phyloP scores from a whole-genome alignment of 2,888 invertebrate genomes.

The Thymelicus sylvestris region DNA sequence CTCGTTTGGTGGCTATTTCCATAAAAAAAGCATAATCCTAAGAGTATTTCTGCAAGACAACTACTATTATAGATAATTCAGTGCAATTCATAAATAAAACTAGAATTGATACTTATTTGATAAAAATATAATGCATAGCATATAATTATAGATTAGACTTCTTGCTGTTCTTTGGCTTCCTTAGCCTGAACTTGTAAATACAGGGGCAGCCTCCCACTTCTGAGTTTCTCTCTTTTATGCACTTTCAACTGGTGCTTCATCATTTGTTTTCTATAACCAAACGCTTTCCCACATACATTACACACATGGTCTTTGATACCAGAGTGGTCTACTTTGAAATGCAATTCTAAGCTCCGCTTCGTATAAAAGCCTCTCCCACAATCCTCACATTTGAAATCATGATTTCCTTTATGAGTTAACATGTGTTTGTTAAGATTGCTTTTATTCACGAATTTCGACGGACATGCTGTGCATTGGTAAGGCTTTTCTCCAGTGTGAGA shows the following conservation, averaged over 20 bases:
- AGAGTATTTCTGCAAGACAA: no score
- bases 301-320: constrained; percentile 74
- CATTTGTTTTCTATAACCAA: constrained; percentile 76
- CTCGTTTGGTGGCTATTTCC: no score
- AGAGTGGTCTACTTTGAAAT: constrained; percentile 72
- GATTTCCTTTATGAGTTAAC: constrained; percentile 61
- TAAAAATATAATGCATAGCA: no score
- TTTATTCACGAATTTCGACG: constrained; percentile 67
- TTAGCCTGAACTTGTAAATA: constrained; percentile 66
- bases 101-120: no score
- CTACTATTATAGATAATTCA: no score
- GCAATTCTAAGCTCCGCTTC: constrained; percentile 64
- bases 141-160: background rate
- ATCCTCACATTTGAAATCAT: constrained; percentile 67
- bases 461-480: constrained; percentile 70
- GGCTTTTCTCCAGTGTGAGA: constrained; percentile 75
- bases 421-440: constrained; percentile 75
- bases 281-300: constrained; percentile 69
- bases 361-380: constrained; percentile 70
- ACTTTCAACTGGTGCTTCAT: constrained; percentile 76
- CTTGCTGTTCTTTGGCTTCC: constrained; percentile 57
- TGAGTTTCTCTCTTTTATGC: constrained; percentile 71
- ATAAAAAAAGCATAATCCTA: no score
- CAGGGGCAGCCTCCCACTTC: constrained; percentile 67
- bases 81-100: no score